Evolutionary conservation across 2,797 vertebrate species (phyloP), one percentile per base, ranked within the genome.

Genomic region (Anabas testudineus): DNA sequence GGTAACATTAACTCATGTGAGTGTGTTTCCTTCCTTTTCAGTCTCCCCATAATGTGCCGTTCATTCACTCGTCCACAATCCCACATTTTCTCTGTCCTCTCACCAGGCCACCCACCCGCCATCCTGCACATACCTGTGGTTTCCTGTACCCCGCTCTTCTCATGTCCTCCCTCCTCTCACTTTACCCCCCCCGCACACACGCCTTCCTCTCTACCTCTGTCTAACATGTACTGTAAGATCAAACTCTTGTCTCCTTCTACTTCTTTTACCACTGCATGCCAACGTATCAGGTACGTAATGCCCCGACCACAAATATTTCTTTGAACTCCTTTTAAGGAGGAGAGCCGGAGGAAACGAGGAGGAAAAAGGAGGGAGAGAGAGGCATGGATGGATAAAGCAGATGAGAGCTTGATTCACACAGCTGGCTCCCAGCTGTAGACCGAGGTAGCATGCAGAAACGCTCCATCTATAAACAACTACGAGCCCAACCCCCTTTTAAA

Each of bases 41-140:
- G 51, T 53, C 49, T n/a, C 52, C 37, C 42, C n/a, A 14, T 46
- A 71, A 68, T 43, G 74, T 4, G 48, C 55, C 74, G 66, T 74
- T 88, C 71, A 67, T 74, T 64, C 61, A 26, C 78, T 78, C 64
- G 79, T 86, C 73, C 76, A 80, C 68, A 56, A 67, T 62, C 66
- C 52, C 71, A 71, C 52, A 76, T 74, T 81, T 68, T 67, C 76
- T 67, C 56, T 55, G 81, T 81, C 74, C 76, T 80, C 65, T 84
- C 81, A 76, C 53, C 52, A 57, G 82, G 87, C 84, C 90, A 90
- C 91, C 87, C 90, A 90, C 87, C 87, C 83, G 56, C 89, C 88
- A 67, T 85, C 88, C 86, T 80, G 85, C 81, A 81, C 92, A 95
- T 94, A 94, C 92, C 93, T 94, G 94, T 90, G 93, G 93, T 94